phyloP scores from a whole-genome alignment of 1,140 invertebrate species.

The Bombus soroeensis region DNA sequence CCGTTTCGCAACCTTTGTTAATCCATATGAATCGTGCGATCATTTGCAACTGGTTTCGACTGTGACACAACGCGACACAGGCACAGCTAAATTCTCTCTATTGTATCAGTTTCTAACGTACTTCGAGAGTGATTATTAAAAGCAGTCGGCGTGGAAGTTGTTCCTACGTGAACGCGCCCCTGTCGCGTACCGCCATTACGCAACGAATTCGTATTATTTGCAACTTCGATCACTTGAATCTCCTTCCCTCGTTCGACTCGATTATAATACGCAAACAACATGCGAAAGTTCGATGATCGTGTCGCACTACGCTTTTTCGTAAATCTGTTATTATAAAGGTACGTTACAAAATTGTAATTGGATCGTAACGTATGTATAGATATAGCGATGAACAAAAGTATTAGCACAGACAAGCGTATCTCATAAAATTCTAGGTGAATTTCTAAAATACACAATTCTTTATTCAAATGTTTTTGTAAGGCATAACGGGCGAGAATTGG shows the following conservation, averaged over 20 bases:
- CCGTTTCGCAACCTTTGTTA: conserved; percentile 7
- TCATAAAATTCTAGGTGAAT: background rate
- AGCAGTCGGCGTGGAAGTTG: conserved; percentile 23
- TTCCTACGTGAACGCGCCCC: conserved; percentile 14
- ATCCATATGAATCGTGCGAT: conserved; percentile 23
- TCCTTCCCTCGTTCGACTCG: background rate
- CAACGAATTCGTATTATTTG: background rate
- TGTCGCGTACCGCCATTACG: background rate
- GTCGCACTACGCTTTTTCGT: background rate
- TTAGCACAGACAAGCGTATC: background rate
- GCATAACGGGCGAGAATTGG: too few species aligned
- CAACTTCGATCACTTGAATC: background rate
- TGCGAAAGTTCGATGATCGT: background rate
- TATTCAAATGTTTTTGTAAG: too few species aligned
- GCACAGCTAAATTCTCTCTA: conserved; percentile 13
- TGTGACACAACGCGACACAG: background rate
- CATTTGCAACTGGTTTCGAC: conserved; percentile 13
- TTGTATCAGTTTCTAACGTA: background rate
- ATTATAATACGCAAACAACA: background rate
- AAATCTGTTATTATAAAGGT: background rate
- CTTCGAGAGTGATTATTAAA: conserved; percentile 31
- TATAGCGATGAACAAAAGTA: background rate
- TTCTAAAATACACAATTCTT: too few species aligned
- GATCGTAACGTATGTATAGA: background rate
- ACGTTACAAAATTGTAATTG: background rate